phyloP scores from a whole-genome alignment of 1,140 invertebrate genomes.

The Paralvinella palmiformis region DNA sequence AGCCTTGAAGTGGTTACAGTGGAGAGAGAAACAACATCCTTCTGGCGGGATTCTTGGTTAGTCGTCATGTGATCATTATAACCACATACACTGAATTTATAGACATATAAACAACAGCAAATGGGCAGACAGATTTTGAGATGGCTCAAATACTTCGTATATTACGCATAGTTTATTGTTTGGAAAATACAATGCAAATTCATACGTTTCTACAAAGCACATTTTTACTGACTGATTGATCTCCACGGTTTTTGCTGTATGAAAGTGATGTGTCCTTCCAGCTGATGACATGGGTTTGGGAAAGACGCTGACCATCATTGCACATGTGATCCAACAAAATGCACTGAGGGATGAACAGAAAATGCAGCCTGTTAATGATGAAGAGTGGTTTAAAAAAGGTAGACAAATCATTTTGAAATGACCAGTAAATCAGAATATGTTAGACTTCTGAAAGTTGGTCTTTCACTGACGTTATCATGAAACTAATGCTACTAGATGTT shows the following conservation, averaged over 20 bases:
- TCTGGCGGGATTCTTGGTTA: constrained; percentile 62
- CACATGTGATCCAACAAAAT: constrained; percentile 57
- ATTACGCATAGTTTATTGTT: background rate
- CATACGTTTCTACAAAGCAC: no score
- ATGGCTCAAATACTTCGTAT: no score
- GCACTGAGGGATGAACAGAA: constrained; percentile 35
- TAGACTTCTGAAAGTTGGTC: no score
- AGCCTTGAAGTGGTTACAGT: constrained; percentile 80
- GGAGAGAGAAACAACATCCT: constrained; percentile 79
- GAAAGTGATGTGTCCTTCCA: constrained; percentile 22
- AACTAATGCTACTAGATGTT: no score
- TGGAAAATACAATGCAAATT: background rate
- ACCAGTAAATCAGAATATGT: no score
- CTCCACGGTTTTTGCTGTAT: constrained; percentile 7
- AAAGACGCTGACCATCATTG: constrained; percentile 89
- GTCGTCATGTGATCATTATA: background rate
- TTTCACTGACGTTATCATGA: no score
- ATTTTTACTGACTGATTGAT: no score
- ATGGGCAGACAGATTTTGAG: no score
- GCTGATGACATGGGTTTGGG: constrained; percentile 93
- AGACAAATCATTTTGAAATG: no score
- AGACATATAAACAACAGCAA: no score
- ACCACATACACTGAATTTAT: no score
- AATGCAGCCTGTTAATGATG: constrained; percentile 23
- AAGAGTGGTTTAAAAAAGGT: constrained; percentile 34